Evolutionary conservation across 92 coral and sea anemone genomes (phyloP).

Genomic region (Blastomussa wellsi): DNA sequence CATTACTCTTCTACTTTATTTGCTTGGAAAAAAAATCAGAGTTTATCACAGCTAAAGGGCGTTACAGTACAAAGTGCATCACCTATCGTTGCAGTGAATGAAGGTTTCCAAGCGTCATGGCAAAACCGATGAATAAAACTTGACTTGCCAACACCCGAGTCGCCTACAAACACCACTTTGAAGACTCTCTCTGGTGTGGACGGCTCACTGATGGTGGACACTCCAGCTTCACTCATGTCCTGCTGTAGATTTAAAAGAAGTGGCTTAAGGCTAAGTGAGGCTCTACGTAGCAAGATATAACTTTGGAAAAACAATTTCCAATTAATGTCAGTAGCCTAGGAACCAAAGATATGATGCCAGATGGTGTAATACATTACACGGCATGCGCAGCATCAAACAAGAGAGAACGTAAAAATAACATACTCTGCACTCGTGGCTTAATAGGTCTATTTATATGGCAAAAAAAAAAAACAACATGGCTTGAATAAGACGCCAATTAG

Average conservation of each 20-base stretch:
- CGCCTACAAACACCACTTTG: conserved; percentile 94
- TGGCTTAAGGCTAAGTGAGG: neutral
- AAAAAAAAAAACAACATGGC: too few species aligned
- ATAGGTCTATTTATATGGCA: too few species aligned
- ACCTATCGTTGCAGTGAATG: conserved; percentile 99
- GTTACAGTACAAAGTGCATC: neutral
- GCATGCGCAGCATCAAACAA: too few species aligned
- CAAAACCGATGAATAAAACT: conserved; percentile 97
- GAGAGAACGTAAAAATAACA: too few species aligned
- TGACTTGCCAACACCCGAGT: conserved; percentile 98
- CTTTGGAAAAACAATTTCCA: neutral
- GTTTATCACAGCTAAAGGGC: too few species aligned
- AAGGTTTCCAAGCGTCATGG: conserved; percentile 94
- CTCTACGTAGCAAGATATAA: neutral
- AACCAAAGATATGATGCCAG: too few species aligned
- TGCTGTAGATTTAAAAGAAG: neutral
- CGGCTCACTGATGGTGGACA: conserved; percentile 13
- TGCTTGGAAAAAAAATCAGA: too few species aligned
- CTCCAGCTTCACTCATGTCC: conserved; percentile 39
- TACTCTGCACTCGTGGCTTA: too few species aligned
- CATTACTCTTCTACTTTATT: too few species aligned
- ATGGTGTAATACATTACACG: too few species aligned
- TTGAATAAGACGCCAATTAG: too few species aligned
- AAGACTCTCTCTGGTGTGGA: conserved; percentile 83
- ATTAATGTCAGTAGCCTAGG: too few species aligned